Conservation (phyloP, 2,888 invertebrate species). For the Coenonympha arcania region DNA sequence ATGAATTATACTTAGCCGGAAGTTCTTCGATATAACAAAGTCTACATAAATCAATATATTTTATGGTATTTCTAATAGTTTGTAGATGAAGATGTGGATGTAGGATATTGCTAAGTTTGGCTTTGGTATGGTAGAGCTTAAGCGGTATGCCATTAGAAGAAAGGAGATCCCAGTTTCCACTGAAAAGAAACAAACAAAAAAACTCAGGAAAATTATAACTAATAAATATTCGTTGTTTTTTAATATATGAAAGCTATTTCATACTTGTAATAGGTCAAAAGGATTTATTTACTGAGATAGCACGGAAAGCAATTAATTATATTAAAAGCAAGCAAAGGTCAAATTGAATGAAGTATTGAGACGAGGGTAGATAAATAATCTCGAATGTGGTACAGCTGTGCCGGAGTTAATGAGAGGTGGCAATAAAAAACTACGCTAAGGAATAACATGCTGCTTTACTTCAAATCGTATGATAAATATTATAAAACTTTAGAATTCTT, state of each 20-base stretch:
- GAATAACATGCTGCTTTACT: constrained; percentile 6
- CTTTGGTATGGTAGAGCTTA: too few relatives aligned
- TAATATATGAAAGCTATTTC: not conserved
- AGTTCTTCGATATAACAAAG: constrained; percentile 23
- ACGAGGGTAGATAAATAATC: constrained; percentile 23
- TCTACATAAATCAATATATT: constrained; percentile 24
- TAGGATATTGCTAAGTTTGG: too few relatives aligned
- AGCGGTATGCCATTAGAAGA: too few relatives aligned
- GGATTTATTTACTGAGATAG: constrained; percentile 15
- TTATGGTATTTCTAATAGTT: constrained; percentile 17
- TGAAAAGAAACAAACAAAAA: too few relatives aligned
- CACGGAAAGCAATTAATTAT: constrained; percentile 16
- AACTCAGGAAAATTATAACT: too few relatives aligned
- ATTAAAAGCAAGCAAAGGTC: constrained; percentile 23
- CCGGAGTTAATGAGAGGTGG: constrained; percentile 19
- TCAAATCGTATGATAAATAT: constrained; percentile 1
- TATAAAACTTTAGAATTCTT: too few relatives aligned
- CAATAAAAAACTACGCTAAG: constrained; percentile 17
- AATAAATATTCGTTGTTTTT: not conserved
- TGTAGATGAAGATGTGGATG: too few relatives aligned
- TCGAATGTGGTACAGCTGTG: constrained; percentile 20
- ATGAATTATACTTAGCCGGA: constrained; percentile 23
- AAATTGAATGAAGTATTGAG: constrained; percentile 24
- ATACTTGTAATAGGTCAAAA: constrained; percentile 6
- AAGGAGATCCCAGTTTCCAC: too few relatives aligned